Percentiles rank a stretch among this genome's conserved stretches.
Conservation (phyloP, 2,888 invertebrate genomes). For the Agonopterix alstromeriana region DNA sequence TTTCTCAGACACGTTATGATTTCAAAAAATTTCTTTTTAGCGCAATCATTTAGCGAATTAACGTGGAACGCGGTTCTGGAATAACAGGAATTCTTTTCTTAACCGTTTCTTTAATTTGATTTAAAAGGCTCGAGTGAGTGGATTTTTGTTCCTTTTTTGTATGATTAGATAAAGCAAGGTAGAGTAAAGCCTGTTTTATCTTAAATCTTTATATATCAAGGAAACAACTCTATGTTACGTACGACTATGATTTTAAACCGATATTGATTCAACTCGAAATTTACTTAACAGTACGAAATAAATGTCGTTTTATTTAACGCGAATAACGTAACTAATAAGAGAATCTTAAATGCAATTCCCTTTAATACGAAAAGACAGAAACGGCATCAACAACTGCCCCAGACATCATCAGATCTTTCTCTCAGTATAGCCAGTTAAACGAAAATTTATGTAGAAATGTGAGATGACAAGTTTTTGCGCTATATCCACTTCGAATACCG, state of each 20-base stretch:
- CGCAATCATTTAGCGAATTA: constrained; percentile 28
- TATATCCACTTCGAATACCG: constrained; percentile 10
- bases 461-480: constrained; percentile 37
- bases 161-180: no score
- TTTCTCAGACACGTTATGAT: constrained; percentile 36
- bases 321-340: no score
- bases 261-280: no score
- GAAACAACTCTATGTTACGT: no score
- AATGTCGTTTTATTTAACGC: no score
- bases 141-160: no score
- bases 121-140: no score
- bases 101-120: not conserved
- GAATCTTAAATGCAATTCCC: no score
- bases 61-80: constrained; percentile 30
- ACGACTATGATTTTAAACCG: no score
- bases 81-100: constrained; percentile 22
- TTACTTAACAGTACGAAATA: no score
- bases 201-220: no score
- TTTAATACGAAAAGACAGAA: not conserved
- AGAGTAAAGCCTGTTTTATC: no score
- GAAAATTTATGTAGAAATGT: constrained; percentile 49
- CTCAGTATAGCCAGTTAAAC: not conserved
- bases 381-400: not conserved
- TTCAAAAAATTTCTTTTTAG: constrained; percentile 47
- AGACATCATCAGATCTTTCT: not conserved